Base-by-base conservation (phyloP, 2,797 vertebrate genomes). In the Myotis myotis region DNA sequence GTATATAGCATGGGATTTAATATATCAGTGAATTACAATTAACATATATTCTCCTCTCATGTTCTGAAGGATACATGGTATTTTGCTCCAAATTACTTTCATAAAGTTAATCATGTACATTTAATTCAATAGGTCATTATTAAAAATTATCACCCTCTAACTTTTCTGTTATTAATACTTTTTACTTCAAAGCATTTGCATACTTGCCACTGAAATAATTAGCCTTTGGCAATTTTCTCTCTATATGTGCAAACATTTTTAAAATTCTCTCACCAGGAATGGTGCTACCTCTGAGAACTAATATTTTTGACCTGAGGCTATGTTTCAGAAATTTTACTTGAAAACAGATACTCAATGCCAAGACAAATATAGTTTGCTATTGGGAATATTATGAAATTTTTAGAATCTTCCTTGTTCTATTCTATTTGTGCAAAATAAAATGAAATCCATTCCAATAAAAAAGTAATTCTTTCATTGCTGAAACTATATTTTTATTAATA, bases 361-460 rank as follows among this genome's bases (percentile, higher is more conserved):
- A 89, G 60, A 44, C 68, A 82, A 86, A 95, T 96, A 87, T 66
- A 81, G 25, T 89, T 91, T 96, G 15, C 64, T 95, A 25, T 3
- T 51, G 70, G 17, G 64, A 96, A 91, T 88, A 72, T 47, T 89
- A 15, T 82, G 33, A 89, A 93, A 78, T 85, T 89, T 95, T 78
- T 19, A 85, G 36, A 86, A 66, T 68, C 15, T 81, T 93, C 87
- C 23, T 51, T 72, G 2, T 62, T 87, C 6, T 38, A 78, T 88
- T 84, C 41, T 83, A 23, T 89, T 70, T 94, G 28, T 55, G 0
- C 2, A 78, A 78, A 80, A 81, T 70, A 79, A 57, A 38, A 64
- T n/a, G 38, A 3, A 38, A 75, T 47, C 6, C 3, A 68, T 81
- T 76, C 4, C 28, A 94, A 51, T 44, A 19, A 93, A 96, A 94